Conservation (phyloP, 1,140 invertebrate species). For the Drosophila pruinosa region DNA sequence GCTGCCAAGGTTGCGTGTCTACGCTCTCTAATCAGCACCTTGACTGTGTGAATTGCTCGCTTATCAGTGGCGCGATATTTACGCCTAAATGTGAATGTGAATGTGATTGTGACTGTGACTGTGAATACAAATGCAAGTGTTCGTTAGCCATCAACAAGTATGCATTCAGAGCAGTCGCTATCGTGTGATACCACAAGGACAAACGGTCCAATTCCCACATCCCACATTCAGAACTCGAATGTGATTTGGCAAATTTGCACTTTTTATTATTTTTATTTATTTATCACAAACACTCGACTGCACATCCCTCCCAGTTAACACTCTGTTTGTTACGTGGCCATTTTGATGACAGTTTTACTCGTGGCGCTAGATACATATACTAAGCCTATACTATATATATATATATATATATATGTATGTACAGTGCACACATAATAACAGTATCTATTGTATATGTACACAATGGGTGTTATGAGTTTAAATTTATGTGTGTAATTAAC, state of each 20-base stretch:
- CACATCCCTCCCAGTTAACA: constrained; percentile 12
- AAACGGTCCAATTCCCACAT: constrained; percentile 23
- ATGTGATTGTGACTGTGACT: neutral
- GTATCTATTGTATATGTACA: neutral
- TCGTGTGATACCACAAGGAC: constrained; percentile 28
- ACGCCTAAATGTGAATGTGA: constrained; percentile 2
- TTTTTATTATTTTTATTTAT: constrained; percentile 21
- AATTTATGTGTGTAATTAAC: constrained; percentile 46
- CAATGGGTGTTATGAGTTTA: constrained; percentile 22
- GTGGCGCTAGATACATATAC: constrained; percentile 8
- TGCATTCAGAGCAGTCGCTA: neutral
- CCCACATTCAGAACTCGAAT: neutral
- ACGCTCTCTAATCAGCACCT: constrained; percentile 40
- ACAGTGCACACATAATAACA: neutral
- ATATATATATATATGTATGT: neutral
- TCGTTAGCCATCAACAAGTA: constrained; percentile 15
- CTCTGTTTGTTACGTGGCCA: constrained; percentile 16
- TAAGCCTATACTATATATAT: too few species aligned
- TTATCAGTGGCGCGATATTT: constrained; percentile 43
- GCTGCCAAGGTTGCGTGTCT: constrained; percentile 23
- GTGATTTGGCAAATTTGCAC: constrained; percentile 19
- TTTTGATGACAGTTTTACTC: constrained; percentile 28
- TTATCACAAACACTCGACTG: constrained; percentile 21
- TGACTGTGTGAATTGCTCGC: constrained; percentile 36
- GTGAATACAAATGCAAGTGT: neutral